A percentile compares a stretch with the other conserved stretches of the same genome.
Conservation (phyloP, 2,113 vertebrate genomes). For the Gopherus flavomarginatus region DNA sequence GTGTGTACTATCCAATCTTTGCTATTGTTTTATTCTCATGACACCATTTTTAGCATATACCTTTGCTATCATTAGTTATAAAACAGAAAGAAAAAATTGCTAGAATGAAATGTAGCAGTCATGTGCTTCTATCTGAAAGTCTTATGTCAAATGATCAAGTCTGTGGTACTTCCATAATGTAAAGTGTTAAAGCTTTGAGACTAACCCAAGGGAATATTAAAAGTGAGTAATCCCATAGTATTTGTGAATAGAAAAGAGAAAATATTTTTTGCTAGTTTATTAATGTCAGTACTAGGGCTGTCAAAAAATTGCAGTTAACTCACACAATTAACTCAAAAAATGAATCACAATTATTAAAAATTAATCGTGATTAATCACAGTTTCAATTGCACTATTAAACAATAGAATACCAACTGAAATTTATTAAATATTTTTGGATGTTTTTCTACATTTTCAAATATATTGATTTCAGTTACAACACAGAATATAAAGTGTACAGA, state of each 20-base stretch:
- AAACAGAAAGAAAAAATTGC: not conserved
- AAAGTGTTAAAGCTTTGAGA: not conserved
- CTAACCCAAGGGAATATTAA: not conserved
- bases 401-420: too few relatives aligned
- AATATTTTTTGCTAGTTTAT: not conserved
- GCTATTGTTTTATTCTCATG: not conserved
- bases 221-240: not conserved
- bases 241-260: not conserved
- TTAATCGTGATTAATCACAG: too few relatives aligned
- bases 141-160: not conserved
- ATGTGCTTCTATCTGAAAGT: not conserved
- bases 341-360: too few relatives aligned
- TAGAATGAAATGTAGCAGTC: not conserved
- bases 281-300: not conserved
- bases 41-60: not conserved
- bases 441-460: too few relatives aligned
- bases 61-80: not conserved
- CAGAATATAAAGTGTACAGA: too few relatives aligned
- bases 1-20: slow-evolving; percentile 10
- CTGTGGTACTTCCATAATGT: not conserved
- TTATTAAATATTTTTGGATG: too few relatives aligned
- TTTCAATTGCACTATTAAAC: too few relatives aligned
- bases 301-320: too few relatives aligned
- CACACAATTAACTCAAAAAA: too few relatives aligned
- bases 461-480: too few relatives aligned